phyloP scores from a whole-genome alignment of 2,113 vertebrate species.

The Oreochromis niloticus region DNA sequence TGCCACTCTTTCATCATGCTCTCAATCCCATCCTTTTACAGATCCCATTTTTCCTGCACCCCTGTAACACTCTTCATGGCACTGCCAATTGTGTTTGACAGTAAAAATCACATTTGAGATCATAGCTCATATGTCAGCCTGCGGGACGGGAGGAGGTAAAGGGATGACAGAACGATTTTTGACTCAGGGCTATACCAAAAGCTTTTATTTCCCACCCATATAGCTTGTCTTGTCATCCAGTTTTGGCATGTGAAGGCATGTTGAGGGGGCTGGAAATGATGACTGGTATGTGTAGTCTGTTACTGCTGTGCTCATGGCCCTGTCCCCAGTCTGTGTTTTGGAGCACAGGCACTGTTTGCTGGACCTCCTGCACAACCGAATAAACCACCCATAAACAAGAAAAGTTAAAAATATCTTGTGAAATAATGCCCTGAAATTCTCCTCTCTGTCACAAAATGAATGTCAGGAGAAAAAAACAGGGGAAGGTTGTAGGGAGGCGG shows the following conservation, averaged over 20 bases:
- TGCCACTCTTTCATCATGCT: slow-evolving; percentile 17
- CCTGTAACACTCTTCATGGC: slow-evolving; percentile 22
- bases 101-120: slow-evolving; percentile 61
- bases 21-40: neutral
- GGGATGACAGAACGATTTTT: slow-evolving; percentile 34
- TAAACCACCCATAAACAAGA: neutral
- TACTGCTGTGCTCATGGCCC: neutral
- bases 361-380: neutral
- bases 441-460: slow-evolving; percentile 28
- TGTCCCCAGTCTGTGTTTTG: neutral
- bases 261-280: slow-evolving; percentile 12
- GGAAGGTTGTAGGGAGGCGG: slow-evolving; percentile 42
- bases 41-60: slow-evolving; percentile 35
- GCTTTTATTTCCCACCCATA: slow-evolving; percentile 26
- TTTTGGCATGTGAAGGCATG: slow-evolving; percentile 2
- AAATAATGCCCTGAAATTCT: neutral
- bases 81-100: slow-evolving; percentile 56
- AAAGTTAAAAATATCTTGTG: neutral
- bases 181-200: slow-evolving; percentile 46
- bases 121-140: slow-evolving; percentile 48
- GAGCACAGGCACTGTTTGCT: neutral
- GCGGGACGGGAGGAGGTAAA: slow-evolving; percentile 9
- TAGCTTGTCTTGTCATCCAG: slow-evolving; percentile 17
- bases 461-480: slow-evolving; percentile 37
- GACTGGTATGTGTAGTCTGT: neutral